Evolutionary conservation across 2,113 vertebrate species (phyloP).

Genomic region (Gallinago paraguaiae): DNA sequence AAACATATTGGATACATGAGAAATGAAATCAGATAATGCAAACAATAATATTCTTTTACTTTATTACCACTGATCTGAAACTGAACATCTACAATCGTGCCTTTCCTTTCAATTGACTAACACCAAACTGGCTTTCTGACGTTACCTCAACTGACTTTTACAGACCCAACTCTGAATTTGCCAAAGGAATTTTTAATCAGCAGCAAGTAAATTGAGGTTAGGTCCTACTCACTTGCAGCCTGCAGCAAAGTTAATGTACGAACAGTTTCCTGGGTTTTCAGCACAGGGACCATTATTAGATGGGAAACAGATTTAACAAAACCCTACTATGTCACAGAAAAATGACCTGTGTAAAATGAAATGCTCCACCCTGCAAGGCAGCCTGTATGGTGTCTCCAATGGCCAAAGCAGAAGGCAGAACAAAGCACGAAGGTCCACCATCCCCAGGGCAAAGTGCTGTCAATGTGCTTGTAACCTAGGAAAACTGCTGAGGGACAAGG

Average conservation of each 20-base stretch:
- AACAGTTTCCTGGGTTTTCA: not conserved
- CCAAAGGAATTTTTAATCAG: not conserved
- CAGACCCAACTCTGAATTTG: not conserved
- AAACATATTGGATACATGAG: conserved; percentile 17
- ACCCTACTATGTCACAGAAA: not conserved
- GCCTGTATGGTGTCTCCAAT: not conserved
- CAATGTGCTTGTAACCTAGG: not conserved
- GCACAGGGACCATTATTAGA: not conserved
- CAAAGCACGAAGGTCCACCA: not conserved
- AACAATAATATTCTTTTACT: conserved; percentile 33
- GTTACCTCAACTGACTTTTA: not conserved
- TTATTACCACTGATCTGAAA: conserved; percentile 42
- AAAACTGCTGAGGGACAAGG: not conserved
- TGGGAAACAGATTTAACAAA: not conserved
- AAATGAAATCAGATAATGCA: conserved; percentile 59
- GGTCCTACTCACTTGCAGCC: not conserved
- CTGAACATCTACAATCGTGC: not conserved
- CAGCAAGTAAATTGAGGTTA: not conserved
- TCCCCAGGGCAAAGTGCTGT: not conserved
- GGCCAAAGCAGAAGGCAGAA: not conserved
- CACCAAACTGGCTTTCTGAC: not conserved
- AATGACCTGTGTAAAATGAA: not conserved
- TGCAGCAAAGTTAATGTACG: not conserved
- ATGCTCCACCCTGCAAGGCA: not conserved
- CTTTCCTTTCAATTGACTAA: not conserved